phyloP scores from a whole-genome alignment of 2,888 invertebrate genomes.

The Zootermopsis nevadensis region DNA sequence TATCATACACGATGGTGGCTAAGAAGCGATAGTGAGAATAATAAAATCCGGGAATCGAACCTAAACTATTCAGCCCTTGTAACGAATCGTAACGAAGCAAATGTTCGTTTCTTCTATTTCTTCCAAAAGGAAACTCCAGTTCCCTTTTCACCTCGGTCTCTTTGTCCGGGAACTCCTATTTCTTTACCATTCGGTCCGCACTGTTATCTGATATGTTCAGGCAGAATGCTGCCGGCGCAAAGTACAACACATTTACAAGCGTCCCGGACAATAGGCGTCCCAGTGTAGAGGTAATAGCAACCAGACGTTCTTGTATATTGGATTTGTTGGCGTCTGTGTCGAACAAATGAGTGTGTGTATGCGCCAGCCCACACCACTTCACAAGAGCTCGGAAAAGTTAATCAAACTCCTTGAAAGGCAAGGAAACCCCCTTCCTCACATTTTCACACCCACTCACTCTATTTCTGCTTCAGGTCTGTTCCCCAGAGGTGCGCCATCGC shows the following conservation, averaged over 20 bases:
- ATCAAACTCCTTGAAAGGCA: slow-evolving; percentile 58
- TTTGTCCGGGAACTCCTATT: no score
- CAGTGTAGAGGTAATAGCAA: slow-evolving; percentile 41
- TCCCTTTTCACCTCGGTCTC: no score
- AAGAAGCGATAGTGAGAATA: no score
- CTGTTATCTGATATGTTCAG: slow-evolving; percentile 23
- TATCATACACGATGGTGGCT: no score
- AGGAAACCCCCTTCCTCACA: background rate
- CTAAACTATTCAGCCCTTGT: no score
- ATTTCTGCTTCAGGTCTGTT: slow-evolving; percentile 11
- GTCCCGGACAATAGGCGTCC: slow-evolving; percentile 47
- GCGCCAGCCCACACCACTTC: slow-evolving; percentile 23
- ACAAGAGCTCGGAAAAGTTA: slow-evolving; percentile 58
- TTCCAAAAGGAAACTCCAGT: no score
- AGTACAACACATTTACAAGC: slow-evolving; percentile 53
- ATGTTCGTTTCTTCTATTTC: no score
- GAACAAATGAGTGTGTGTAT: slow-evolving; percentile 63
- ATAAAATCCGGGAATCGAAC: no score
- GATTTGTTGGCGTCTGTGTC: slow-evolving; percentile 66
- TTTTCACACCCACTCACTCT: slow-evolving; percentile 1
- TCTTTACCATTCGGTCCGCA: background rate
- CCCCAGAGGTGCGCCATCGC: slow-evolving; percentile 15
- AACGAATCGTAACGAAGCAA: no score
- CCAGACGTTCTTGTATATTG: slow-evolving; percentile 54
- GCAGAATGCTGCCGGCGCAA: slow-evolving; percentile 18